Evolutionary conservation across 1,140 invertebrate species (phyloP).

Genomic region (Drosophila burlai): DNA sequence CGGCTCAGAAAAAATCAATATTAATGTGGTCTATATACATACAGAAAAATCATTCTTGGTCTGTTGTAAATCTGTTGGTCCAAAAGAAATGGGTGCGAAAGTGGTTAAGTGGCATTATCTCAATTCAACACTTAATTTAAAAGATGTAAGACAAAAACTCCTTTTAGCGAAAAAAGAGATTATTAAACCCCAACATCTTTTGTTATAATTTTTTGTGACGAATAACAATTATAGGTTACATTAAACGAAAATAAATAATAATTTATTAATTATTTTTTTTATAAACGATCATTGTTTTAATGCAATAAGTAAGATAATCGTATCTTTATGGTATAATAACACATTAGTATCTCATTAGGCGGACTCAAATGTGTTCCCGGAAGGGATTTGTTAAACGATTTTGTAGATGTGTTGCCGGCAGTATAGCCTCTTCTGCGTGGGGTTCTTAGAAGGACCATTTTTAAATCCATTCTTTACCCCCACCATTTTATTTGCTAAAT

Average conservation of each 20-base stretch:
- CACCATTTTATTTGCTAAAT: not conserved
- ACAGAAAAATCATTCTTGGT: no score
- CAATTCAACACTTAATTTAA: not conserved
- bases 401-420: not conserved
- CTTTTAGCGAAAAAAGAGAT: not conserved
- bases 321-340: not conserved
- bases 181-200: not conserved
- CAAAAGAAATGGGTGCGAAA: no score
- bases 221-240: not conserved
- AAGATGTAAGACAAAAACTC: not conserved
- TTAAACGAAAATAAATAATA: not conserved
- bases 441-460: not conserved
- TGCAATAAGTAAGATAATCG: not conserved
- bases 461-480: not conserved
- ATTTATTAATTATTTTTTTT: not conserved
- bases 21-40: slow-evolving; percentile 29
- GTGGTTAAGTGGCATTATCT: not conserved
- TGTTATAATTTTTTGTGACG: not conserved
- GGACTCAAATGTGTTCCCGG: no score
- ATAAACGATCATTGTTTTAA: not conserved
- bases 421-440: not conserved
- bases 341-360: not conserved
- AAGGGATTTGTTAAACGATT: not conserved
- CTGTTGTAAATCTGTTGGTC: no score
- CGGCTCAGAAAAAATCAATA: slow-evolving; percentile 62